Evolutionary conservation across 2,113 vertebrate genomes (phyloP).

Genomic region (Mormoops blainvillei): DNA sequence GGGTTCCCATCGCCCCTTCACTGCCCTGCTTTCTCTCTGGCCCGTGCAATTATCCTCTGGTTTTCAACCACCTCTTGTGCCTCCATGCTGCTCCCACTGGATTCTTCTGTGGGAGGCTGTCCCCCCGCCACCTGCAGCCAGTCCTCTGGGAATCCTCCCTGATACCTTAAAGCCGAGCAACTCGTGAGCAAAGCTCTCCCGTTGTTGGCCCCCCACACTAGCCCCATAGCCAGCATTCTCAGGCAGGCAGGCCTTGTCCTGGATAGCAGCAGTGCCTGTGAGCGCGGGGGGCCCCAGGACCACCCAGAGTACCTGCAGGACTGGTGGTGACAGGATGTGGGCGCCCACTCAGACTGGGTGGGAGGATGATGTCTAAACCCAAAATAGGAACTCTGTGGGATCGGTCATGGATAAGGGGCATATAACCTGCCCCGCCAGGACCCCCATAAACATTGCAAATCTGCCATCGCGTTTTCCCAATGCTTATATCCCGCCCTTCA

Average conservation of each 20-base stretch:
- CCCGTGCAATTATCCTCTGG: rapidly evolving
- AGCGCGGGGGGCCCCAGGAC: background rate
- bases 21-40: background rate
- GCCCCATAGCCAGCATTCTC: background rate
- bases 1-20: rapidly evolving
- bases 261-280: background rate
- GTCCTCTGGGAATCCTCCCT: background rate
- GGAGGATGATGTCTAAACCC: background rate
- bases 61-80: background rate
- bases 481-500: background rate
- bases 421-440: background rate
- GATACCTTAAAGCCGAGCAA: background rate
- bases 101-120: background rate
- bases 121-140: background rate
- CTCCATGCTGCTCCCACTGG: rapidly evolving
- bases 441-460: background rate
- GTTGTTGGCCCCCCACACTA: background rate
- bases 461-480: background rate
- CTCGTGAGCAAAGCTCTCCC: background rate
- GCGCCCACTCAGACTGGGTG: background rate
- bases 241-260: background rate
- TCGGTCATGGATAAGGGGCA: too few relatives aligned
- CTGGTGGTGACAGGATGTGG: background rate
- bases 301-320: background rate
- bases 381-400: background rate